Evolutionary conservation across 1,140 invertebrate genomes (phyloP).

Genomic region (Drosophila nigromelanica): DNA sequence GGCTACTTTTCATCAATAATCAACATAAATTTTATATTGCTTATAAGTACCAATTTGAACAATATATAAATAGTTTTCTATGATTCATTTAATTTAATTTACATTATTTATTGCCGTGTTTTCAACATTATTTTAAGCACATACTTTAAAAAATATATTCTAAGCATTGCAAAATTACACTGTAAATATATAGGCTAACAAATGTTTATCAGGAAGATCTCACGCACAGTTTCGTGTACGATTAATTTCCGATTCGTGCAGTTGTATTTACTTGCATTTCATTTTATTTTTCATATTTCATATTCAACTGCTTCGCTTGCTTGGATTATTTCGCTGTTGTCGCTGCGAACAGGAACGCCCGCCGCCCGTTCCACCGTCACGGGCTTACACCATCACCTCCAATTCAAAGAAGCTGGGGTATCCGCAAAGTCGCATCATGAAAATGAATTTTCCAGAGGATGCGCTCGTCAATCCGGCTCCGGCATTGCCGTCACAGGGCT

Average conservation of each 20-base stretch:
- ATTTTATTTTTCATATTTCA: neutral
- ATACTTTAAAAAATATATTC: no score
- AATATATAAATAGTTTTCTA: no score
- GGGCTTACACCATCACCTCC: constrained; percentile 94
- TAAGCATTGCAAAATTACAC: no score
- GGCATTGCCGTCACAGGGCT: constrained; percentile 19
- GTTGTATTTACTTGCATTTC: neutral
- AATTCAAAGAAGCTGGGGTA: constrained; percentile 97
- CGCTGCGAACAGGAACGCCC: constrained; percentile 89
- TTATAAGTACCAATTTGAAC: no score
- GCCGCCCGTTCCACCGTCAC: constrained; percentile 94
- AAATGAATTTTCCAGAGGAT: constrained; percentile 91
- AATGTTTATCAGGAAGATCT: no score
- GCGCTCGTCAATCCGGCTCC: constrained; percentile 84
- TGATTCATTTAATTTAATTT: no score
- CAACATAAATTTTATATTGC: no score
- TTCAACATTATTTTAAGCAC: no score
- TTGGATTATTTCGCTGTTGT: neutral
- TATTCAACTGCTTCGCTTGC: constrained; percentile 1
- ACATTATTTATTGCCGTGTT: no score
- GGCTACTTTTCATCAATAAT: no score
- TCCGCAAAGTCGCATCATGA: constrained; percentile 95
- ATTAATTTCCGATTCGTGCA: neutral
- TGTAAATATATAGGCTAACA: no score
- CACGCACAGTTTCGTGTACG: no score